phyloP scores from a whole-genome alignment of 1,140 invertebrate species.

The Drosophila tsacasi region DNA sequence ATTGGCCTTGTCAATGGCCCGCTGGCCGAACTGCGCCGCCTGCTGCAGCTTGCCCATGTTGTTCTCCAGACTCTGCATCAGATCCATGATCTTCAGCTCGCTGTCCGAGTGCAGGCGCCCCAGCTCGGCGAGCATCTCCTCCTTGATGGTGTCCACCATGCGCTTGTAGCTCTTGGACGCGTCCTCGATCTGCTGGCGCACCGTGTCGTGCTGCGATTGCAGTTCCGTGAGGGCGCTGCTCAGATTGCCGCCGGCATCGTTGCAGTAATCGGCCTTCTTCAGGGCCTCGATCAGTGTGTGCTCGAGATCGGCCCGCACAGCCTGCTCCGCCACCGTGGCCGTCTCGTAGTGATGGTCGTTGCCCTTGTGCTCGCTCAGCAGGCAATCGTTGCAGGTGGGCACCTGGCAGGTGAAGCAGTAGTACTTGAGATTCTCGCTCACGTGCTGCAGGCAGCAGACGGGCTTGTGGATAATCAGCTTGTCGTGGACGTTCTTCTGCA shows the following conservation, averaged over 20 bases:
- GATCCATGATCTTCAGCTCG: slow-evolving; percentile 95
- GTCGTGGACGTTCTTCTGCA: slow-evolving; percentile 89
- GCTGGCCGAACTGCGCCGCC: slow-evolving; percentile 92
- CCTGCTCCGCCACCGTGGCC: slow-evolving; percentile 90
- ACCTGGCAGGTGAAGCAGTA: slow-evolving; percentile 94
- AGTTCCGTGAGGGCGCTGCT: slow-evolving; percentile 93
- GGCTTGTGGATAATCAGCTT: slow-evolving; percentile 92
- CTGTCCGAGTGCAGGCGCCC: slow-evolving; percentile 92
- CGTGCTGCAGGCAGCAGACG: slow-evolving; percentile 91
- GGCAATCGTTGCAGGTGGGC: slow-evolving; percentile 93
- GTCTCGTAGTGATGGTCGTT: slow-evolving; percentile 92
- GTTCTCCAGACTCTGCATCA: slow-evolving; percentile 92
- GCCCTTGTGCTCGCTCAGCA: slow-evolving; percentile 91
- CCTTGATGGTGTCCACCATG: slow-evolving; percentile 91
- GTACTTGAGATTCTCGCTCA: slow-evolving; percentile 92
- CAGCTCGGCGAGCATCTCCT: slow-evolving; percentile 91
- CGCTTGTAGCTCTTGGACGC: slow-evolving; percentile 94
- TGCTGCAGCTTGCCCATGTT: slow-evolving; percentile 93
- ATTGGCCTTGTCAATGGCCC: slow-evolving; percentile 92
- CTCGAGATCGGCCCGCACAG: slow-evolving; percentile 91
- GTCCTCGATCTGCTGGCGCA: slow-evolving; percentile 93
- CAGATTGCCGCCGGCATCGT: slow-evolving; percentile 90
- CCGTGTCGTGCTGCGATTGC: slow-evolving; percentile 93
- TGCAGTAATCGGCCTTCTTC: slow-evolving; percentile 89
- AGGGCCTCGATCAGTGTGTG: slow-evolving; percentile 90